A percentile compares a stretch with the other conserved stretches of the same genome.
phyloP scores from a whole-genome alignment of 2,888 invertebrate genomes.

The Pandemis cinnamomeana region DNA sequence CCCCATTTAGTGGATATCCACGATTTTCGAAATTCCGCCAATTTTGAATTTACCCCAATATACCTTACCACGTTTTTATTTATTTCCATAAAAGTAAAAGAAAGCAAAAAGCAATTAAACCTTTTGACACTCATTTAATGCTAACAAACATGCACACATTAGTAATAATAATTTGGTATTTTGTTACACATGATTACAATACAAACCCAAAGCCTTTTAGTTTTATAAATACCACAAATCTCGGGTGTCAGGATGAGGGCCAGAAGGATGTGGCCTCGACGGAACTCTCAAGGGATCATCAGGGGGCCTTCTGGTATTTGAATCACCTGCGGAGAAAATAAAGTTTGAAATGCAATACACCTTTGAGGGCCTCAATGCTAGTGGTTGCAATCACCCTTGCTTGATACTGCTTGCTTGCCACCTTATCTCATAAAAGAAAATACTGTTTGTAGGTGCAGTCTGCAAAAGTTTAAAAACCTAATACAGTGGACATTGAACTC shows the following conservation, averaged over 20 bases:
- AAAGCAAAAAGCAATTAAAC: constrained; percentile 5
- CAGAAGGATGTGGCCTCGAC: constrained; percentile 59
- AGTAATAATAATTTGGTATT: background rate
- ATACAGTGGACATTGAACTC: no score
- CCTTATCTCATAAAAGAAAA: no score
- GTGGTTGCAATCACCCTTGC: no score
- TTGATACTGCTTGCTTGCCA: no score
- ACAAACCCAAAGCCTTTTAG: background rate
- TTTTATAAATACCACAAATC: constrained; percentile 65
- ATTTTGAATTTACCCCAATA: no score
- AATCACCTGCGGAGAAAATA: constrained; percentile 52
- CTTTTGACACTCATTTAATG: background rate
- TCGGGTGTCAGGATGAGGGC: constrained; percentile 64
- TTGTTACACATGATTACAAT: background rate
- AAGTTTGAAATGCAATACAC: background rate
- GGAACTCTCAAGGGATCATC: constrained; percentile 71
- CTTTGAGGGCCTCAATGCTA: no score
- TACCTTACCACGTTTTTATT: no score
- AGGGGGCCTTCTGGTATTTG: constrained; percentile 54
- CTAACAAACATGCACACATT: constrained; percentile 1
- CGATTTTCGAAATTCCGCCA: no score
- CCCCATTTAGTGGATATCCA: no score
- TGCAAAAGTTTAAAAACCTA: no score
- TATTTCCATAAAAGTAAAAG: constrained; percentile 1
- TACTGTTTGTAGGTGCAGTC: no score